Evolutionary conservation across 2,888 invertebrate species (phyloP).

Genomic region (Cybosia mesomella): DNA sequence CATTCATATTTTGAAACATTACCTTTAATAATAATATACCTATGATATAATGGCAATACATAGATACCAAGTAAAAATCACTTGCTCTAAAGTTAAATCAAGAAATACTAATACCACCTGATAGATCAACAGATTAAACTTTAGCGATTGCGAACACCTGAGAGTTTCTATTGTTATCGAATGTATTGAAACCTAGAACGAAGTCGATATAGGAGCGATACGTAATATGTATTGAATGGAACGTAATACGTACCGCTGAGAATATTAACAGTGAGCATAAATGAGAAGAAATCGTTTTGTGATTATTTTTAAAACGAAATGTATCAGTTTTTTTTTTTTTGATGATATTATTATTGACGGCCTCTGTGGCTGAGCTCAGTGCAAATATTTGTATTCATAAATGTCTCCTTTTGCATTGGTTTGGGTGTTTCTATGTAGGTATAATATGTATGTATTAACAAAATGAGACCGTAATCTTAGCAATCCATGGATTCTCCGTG

Average conservation of each 20-base stretch:
- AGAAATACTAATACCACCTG: slow-evolving; percentile 31
- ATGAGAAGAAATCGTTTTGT: slow-evolving; percentile 6
- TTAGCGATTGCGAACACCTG: slow-evolving; percentile 34
- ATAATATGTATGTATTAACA: too few relatives aligned
- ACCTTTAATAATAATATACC: too few relatives aligned
- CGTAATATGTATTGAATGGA: slow-evolving; percentile 24
- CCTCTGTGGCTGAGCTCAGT: too few relatives aligned
- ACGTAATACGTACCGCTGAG: slow-evolving; percentile 22
- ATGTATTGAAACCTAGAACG: slow-evolving; percentile 38
- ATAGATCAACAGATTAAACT: slow-evolving; percentile 48
- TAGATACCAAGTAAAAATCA: background rate
- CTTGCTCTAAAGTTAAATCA: slow-evolving; percentile 24
- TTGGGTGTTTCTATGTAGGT: too few relatives aligned
- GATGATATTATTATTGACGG: too few relatives aligned
- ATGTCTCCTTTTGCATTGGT: too few relatives aligned
- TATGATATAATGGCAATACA: too few relatives aligned
- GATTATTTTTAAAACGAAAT: slow-evolving; percentile 17
- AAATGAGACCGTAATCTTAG: too few relatives aligned
- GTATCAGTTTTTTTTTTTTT: slow-evolving; percentile 9
- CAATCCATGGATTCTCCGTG: too few relatives aligned
- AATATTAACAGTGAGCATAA: slow-evolving; percentile 25
- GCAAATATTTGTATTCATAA: too few relatives aligned
- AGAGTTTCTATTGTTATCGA: slow-evolving; percentile 42
- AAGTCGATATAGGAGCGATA: slow-evolving; percentile 28
- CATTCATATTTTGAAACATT: too few relatives aligned